Base-by-base conservation (phyloP, 2,888 invertebrate species). In the Bimastos eiseni region DNA sequence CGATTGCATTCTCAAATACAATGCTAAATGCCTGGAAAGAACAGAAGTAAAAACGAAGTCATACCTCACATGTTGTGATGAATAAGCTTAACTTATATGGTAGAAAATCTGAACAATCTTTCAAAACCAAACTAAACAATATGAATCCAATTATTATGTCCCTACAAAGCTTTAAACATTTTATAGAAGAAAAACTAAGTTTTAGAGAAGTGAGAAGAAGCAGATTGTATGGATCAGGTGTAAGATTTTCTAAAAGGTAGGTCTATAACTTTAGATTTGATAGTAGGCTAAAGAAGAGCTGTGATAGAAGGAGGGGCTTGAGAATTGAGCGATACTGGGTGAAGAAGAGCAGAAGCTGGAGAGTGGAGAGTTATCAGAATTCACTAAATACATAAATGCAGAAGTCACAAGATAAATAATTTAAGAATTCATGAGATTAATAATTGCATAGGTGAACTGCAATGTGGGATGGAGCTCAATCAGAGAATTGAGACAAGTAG, bases 1-100 rank as follows among this genome's bases (percentile, higher is more conserved):
- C 97, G 94, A 99, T 98, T 33, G 98, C 98, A 94, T 98, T 98
- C 96, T 98, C 98, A 95, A 98, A 98, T 55, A 98, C 98, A 30
- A 98, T 98, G 95, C 98, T 98, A 95, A 98, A 98, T 4, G 98
- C 98, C 97, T 98, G 38, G n/a, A 90, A 89, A 44, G 36, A 17
- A 84, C 37, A 88, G 41, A 70, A 49, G 49, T 44, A 19, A 89
- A 41, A 89, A 37, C 30, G 1, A 21, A 21, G 55, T 13, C 21
- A 24, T 49, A 70, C 70, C 30, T n/a, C 30, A n/a, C 70, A 70
- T 70, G 30, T 70, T n/a, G 30, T 19, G 8, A n/a, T 70, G n/a
- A 11, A 8, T 1, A 70, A 70, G n/a, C n/a, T 1, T n/a, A 70
- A 70, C 70, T 70, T 70, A 70, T n/a, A n/a, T n/a, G n/a, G 30